Base-by-base conservation (phyloP, 2,888 invertebrate species). In the Pardosa pseudoannulata region DNA sequence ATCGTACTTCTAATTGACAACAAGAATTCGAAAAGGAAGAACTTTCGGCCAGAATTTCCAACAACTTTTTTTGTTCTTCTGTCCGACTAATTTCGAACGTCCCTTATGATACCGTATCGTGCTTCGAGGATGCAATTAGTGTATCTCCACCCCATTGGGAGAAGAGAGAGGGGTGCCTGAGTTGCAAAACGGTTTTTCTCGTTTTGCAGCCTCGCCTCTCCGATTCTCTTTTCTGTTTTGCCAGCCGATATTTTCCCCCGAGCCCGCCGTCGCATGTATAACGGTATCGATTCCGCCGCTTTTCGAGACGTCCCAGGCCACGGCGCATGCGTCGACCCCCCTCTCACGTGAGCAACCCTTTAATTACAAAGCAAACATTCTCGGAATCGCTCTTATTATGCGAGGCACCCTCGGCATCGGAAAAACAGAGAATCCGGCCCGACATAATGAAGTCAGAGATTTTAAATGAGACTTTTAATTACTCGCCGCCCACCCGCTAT, bases 341-440 rank as follows among this genome's bases (percentile, higher is more conserved):
- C 41, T 16, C 16, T 46, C 41, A 46, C 41, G 41, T 46, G 41
- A 46, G 41, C 41, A 46, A 46, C 41, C 41, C 41, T 46, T 46
- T 46, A 46, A 46, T 46, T 46, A 46, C 41, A 46, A 46, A 46
- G 41, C 41, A 46, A 46, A 46, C 41, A 46, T 46, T 46, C 41
- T 46, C 9, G 41, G 41, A 46, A 46, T 46, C 41, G 41, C 41
- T 46, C 41, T 46, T 46, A 46, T 46, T 46, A 46, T 46, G 41
- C 41, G 41, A 46, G 41, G 41, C 41, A 46, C 41, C 41, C 41
- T 46, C 41, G 16, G 41, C 16, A 46, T 46, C 41, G 41, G 41
- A 46, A 46, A 46, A 46, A 46, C 41, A 46, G 41, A 46, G 41
- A 46, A 46, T 46, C 41, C 41, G 41, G 41, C 41, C 41, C n/a